These are phyloP conservation scores for Mechanitis mazaeus DNA, from an alignment of 2,888 invertebrate genomes.

Conservation along the genomic window DNA sequence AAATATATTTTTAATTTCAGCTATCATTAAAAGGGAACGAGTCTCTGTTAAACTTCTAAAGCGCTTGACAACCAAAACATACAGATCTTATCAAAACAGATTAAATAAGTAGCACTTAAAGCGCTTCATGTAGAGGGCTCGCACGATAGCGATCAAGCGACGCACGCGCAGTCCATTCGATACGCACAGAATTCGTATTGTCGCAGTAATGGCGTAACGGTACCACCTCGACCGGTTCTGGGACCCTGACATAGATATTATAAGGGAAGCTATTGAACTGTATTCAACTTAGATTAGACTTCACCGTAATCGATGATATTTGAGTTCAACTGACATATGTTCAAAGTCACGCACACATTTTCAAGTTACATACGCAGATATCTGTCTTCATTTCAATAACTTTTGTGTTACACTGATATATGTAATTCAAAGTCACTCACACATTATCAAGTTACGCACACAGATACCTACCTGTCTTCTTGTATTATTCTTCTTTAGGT, in stretches of 20 bases:
- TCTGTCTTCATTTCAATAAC: background rate
- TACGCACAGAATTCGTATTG: slow-evolving; percentile 48
- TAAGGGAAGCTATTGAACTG: slow-evolving; percentile 35
- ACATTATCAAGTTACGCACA: too few relatives aligned
- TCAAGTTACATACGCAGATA: too few relatives aligned
- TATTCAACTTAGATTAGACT: slow-evolving; percentile 14
- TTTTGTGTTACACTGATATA: too few relatives aligned
- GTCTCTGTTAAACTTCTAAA: background rate
- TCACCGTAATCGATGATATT: background rate
- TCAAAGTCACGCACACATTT: too few relatives aligned
- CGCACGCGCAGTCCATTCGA: slow-evolving; percentile 47
- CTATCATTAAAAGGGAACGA: too few relatives aligned
- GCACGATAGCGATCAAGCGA: slow-evolving; percentile 39
- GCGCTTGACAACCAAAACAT: background rate
- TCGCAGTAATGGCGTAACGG: slow-evolving; percentile 48
- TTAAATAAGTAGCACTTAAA: slow-evolving; percentile 4
- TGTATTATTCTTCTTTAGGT: too few relatives aligned
- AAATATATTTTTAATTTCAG: too few relatives aligned
- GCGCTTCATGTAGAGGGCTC: slow-evolving; percentile 20
- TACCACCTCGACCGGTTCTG: slow-evolving; percentile 29
- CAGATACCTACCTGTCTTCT: too few relatives aligned
- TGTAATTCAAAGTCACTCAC: too few relatives aligned
- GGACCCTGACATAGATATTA: slow-evolving; percentile 35
- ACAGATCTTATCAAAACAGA: background rate
- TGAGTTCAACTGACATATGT: too few relatives aligned